These are phyloP conservation scores for Hylaeus anthracinus DNA, from an alignment of 1,140 invertebrate species.

Conservation along the genomic window DNA sequence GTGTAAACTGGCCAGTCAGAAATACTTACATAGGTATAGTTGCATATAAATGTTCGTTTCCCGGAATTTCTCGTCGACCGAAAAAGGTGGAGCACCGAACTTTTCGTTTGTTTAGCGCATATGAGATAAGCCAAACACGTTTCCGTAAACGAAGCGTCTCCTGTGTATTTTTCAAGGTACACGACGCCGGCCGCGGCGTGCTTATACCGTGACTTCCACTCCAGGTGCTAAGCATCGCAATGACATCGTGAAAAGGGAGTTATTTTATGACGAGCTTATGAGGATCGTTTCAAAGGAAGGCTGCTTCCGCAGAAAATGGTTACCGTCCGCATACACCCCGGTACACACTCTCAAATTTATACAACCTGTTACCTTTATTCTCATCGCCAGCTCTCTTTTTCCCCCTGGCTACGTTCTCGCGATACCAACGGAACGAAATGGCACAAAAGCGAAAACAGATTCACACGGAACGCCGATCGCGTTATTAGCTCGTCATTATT, in stretches of 20 bases:
- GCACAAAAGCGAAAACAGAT: not conserved
- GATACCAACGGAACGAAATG: not conserved
- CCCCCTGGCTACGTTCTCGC: not conserved
- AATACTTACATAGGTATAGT: not conserved
- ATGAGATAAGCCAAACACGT: constrained; percentile 63
- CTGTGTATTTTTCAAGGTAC: constrained; percentile 55
- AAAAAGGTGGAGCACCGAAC: constrained; percentile 40
- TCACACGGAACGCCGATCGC: not conserved
- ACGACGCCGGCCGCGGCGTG: constrained; percentile 16
- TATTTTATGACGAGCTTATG: constrained; percentile 62
- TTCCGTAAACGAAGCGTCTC: constrained; percentile 61
- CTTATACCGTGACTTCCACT: constrained; percentile 63
- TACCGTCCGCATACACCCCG: constrained; percentile 46
- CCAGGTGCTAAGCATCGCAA: constrained; percentile 58
- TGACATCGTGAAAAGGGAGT: constrained; percentile 63
- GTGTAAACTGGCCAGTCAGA: constrained; percentile 15
- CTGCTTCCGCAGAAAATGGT: constrained; percentile 48
- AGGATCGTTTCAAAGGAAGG: constrained; percentile 52
- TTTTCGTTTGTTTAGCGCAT: constrained; percentile 60
- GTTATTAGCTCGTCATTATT: constrained; percentile 24
- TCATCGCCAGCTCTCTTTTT: constrained; percentile 36
- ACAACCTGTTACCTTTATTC: constrained; percentile 47
- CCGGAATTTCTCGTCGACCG: not conserved
- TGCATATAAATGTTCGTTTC: constrained; percentile 15
- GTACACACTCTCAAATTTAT: constrained; percentile 44